Evolutionary conservation across 2,888 invertebrate species (phyloP).

Genomic region (Congeria kusceri): DNA sequence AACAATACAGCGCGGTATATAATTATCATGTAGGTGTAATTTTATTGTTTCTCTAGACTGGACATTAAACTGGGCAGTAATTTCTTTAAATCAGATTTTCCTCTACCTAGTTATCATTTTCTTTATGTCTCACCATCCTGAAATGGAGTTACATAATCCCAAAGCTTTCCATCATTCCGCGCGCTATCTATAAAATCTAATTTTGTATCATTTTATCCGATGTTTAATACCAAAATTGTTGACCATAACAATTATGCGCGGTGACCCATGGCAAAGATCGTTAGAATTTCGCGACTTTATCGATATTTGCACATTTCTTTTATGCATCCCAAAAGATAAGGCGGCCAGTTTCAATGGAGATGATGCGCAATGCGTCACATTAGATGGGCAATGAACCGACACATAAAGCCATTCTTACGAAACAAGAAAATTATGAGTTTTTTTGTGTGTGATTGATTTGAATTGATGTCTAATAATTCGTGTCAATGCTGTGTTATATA

Average conservation of each 20-base stretch:
- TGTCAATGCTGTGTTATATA: no score
- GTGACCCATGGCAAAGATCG: constrained; percentile 41
- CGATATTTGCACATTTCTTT: constrained; percentile 55
- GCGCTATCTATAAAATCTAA: constrained; percentile 48
- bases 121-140: constrained; percentile 38
- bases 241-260: constrained; percentile 31
- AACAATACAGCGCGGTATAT: constrained; percentile 48
- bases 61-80: constrained; percentile 42
- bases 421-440: no score
- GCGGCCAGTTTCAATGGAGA: no score
- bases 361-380: no score
- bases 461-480: no score
- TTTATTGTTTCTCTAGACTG: constrained; percentile 58
- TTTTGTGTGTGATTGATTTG: no score
- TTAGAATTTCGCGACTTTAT: constrained; percentile 56
- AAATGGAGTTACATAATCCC: constrained; percentile 41
- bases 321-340: constrained; percentile 18
- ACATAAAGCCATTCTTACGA: no score
- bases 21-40: constrained; percentile 64
- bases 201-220: constrained; percentile 3
- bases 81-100: constrained; percentile 54
- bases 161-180: constrained; percentile 42
- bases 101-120: constrained; percentile 61
- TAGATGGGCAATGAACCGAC: no score
- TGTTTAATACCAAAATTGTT: constrained; percentile 11